phyloP scores from a whole-genome alignment of 2,113 vertebrate genomes.

The Zosterops japonicus region DNA sequence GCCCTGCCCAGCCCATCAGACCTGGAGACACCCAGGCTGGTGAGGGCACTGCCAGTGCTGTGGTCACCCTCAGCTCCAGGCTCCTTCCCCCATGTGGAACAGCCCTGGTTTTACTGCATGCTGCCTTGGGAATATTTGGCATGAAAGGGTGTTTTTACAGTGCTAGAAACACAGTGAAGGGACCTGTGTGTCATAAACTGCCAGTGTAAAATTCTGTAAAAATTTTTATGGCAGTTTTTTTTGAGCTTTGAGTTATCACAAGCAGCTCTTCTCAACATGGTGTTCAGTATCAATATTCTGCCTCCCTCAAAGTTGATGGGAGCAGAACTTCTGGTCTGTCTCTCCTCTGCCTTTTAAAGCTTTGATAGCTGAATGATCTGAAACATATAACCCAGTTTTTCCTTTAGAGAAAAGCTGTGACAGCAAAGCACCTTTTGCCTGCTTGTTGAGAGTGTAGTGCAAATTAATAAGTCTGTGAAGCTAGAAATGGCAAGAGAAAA shows the following conservation, averaged over 20 bases:
- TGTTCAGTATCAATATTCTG: background rate
- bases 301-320: background rate
- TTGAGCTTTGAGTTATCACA: background rate
- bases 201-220: background rate
- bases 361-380: background rate
- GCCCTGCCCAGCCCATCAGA: background rate
- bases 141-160: background rate
- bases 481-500: slow-evolving; percentile 53
- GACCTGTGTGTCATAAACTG: background rate
- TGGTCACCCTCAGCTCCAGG: background rate
- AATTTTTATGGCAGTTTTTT: background rate
- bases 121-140: background rate
- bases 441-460: background rate
- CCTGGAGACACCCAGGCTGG: fast-evolving
- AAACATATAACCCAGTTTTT: slow-evolving; percentile 5
- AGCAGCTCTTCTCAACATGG: background rate
- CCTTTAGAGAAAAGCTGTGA: background rate
- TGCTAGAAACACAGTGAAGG: background rate
- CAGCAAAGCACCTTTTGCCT: background rate
- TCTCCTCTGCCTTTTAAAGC: background rate
- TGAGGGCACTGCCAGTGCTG: background rate
- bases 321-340: background rate
- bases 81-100: background rate
- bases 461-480: slow-evolving; percentile 15
- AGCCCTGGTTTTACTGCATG: background rate